phyloP scores from a whole-genome alignment of 37 sponge, comb jelly and placozoan genomes.

The Axinella damicornis region DNA sequence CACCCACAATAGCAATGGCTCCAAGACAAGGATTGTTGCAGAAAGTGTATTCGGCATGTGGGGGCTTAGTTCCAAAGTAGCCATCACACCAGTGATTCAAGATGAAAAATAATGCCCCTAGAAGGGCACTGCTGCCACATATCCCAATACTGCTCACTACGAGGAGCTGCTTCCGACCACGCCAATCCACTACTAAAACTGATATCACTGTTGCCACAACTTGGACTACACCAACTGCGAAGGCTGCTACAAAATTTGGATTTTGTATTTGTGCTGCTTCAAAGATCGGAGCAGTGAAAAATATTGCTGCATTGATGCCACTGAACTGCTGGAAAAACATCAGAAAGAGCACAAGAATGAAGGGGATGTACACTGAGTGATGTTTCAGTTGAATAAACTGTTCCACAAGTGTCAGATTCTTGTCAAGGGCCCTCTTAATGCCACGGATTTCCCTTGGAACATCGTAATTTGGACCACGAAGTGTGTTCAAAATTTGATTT shows the following conservation, averaged over 20 bases:
- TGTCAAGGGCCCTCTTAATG: conserved; percentile 15
- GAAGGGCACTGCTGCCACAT: conserved; percentile 39
- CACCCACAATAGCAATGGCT: conserved; percentile 35
- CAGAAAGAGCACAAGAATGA: conserved; percentile 46
- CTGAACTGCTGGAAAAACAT: conserved; percentile 84
- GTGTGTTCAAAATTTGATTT: conserved; percentile 26
- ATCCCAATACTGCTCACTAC: conserved; percentile 47
- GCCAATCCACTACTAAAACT: conserved; percentile 68
- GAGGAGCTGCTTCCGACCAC: conserved; percentile 73
- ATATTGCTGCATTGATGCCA: conserved; percentile 83
- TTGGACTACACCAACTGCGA: conserved; percentile 59
- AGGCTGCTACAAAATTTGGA: conserved; percentile 24
- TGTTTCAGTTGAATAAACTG: conserved; percentile 30
- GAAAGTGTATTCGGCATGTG: too few relatives aligned
- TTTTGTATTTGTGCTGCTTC: not conserved
- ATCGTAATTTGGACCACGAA: conserved; percentile 58
- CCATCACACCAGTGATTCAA: not conserved
- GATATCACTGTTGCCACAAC: conserved; percentile 56
- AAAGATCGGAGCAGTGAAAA: conserved; percentile 69
- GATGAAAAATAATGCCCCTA: conserved; percentile 54
- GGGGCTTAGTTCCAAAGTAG: not conserved
- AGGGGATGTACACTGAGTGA: conserved; percentile 29
- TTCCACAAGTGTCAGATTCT: not conserved
- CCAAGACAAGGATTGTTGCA: not conserved
- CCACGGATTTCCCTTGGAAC: conserved; percentile 47